Evolutionary conservation across 1,140 invertebrate species (phyloP), one percentile per base, ranked within the genome.

Genomic region (Antheraea mylitta): DNA sequence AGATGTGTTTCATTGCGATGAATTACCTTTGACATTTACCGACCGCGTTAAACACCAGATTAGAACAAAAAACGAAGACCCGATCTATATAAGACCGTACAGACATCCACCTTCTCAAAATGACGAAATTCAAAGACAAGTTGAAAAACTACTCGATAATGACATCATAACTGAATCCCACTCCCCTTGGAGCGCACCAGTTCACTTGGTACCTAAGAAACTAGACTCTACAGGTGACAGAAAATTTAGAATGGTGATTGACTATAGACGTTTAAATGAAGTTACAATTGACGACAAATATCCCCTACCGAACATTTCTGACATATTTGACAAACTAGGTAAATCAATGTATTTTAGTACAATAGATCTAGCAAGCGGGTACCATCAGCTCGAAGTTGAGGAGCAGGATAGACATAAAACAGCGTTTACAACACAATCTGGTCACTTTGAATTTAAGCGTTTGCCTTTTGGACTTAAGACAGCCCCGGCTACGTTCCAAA

Each of bases 401-500:
- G 18, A 18, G 58, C 18, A 60, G 8, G 58, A 60, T 60, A 60
- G 18, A 9, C 13, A 60, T 18, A 60, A 60, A 60, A 60, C 58
- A 9, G 58, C 58, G 10, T 60, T 60, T n/a, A 18, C 58, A 3
- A 60, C 22, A 18, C 18, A 60, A 9, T 19, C 11, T 9, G 58
- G 58, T 9, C 58, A 60, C n/a, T 60, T 18, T 18, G 58, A 60
- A 22, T 60, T 60, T 60, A 19, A 19, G n/a, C 18, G 58, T 9
- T 19, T 60, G 11, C 58, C 58, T 16, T 59, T 59, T 11, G 58
- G 58, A 19, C 58, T 59, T 59, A 59, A 59, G 16, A 18, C 58
- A n/a, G 58, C n/a, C 4, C 58, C 80, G 71, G 79, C 69, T 42
- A 60, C 58, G 7, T 60, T 60, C 58, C 58, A 30, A 30, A 30